Conservation (phyloP, 2,797 vertebrate genomes). For the Halcyon chelicuti region DNA sequence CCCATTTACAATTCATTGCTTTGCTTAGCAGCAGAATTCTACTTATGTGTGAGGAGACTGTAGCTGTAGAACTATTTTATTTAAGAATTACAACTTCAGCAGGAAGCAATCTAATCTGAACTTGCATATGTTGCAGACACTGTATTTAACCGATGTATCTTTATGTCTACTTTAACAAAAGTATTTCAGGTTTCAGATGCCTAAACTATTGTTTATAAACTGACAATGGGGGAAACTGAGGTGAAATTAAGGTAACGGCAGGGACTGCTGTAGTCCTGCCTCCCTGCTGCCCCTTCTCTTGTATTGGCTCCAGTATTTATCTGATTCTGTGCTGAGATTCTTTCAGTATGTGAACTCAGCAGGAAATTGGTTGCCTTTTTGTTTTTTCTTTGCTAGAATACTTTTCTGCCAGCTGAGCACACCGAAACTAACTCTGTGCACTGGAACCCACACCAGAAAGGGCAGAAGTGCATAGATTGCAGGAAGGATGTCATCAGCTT, state of each 20-base stretch:
- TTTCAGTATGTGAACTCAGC: neutral
- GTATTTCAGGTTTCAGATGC: neutral
- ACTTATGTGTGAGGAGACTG: neutral
- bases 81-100: neutral
- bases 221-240: neutral
- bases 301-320: neutral
- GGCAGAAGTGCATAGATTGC: neutral
- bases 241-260: neutral
- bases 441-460: neutral
- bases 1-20: neutral
- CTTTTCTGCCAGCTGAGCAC: constrained; percentile 27
- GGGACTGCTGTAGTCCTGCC: neutral
- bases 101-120: neutral
- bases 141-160: neutral
- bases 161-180: neutral
- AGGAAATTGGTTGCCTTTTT: constrained; percentile 22
- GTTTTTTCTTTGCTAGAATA: neutral
- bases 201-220: neutral
- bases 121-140: neutral
- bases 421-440: neutral
- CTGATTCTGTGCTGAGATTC: neutral
- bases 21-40: constrained; percentile 13
- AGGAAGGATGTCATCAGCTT: neutral
- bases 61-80: constrained; percentile 2
- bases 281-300: neutral